Evolutionary conservation across 2,113 vertebrate genomes (phyloP).

Genomic region (Pangasianodon gigas): DNA sequence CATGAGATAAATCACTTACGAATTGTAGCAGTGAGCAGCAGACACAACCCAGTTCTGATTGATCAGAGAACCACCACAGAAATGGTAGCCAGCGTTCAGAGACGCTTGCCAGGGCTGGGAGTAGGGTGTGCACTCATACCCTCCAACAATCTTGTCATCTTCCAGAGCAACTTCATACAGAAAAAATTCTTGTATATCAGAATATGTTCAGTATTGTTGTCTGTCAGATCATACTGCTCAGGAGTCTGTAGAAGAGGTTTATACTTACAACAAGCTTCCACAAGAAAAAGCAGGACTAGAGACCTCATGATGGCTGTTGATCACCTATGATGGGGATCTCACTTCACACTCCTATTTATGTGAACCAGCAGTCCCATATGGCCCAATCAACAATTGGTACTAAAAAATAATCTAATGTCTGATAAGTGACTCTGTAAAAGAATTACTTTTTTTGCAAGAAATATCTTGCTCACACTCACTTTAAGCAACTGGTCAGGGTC

Average conservation of each 20-base stretch:
- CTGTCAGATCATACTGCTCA: not conserved
- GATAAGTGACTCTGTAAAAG: conserved; percentile 45
- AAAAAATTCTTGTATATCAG: not conserved
- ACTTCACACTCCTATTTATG: conserved; percentile 28
- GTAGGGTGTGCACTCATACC: conserved; percentile 63
- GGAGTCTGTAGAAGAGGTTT: not conserved
- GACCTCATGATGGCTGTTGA: conserved; percentile 69
- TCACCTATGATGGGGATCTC: conserved; percentile 7
- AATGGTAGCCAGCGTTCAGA: conserved; percentile 70
- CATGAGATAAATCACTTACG: conserved; percentile 49
- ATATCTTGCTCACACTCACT: not conserved
- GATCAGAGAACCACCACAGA: conserved; percentile 71
- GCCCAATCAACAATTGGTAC: not conserved
- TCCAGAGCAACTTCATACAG: conserved; percentile 58
- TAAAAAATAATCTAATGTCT: not conserved
- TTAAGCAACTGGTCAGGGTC: not conserved
- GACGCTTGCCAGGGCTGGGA: conserved; percentile 69
- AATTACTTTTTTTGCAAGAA: conserved; percentile 27
- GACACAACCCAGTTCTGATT: conserved; percentile 65
- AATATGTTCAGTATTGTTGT: not conserved
- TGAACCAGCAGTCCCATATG: not conserved
- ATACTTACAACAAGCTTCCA: conserved; percentile 71
- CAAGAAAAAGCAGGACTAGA: conserved; percentile 72
- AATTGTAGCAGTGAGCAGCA: conserved; percentile 69
- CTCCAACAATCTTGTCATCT: conserved; percentile 72